Percentiles rank a stretch among this genome's conserved stretches.
Conservation (phyloP, 1,140 invertebrate species). For the Hylyphantes graminicola region DNA sequence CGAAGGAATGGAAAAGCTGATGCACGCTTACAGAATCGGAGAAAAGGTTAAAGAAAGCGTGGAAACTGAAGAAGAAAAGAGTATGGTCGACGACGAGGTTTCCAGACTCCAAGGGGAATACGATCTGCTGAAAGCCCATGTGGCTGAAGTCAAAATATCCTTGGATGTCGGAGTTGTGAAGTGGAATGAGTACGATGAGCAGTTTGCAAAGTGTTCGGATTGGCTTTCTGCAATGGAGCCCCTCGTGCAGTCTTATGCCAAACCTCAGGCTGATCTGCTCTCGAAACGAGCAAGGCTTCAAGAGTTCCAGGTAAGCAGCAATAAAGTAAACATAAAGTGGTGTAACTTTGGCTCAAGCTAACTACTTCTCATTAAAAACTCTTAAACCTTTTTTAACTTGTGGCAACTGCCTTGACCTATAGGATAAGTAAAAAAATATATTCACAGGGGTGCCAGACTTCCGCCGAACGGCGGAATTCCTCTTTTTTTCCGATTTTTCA, state of each 20-base stretch:
- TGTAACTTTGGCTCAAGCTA: no score
- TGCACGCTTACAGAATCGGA: conserved; percentile 82
- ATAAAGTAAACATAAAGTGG: no score
- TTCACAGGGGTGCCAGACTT: no score
- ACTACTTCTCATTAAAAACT: no score
- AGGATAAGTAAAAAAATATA: no score
- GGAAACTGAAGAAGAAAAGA: conserved; percentile 82
- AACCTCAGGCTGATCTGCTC: conserved; percentile 87
- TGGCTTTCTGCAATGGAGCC: conserved; percentile 90
- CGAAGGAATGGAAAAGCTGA: conserved; percentile 81
- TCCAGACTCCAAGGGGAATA: conserved; percentile 82
- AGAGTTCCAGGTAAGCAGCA: conserved; percentile 80
- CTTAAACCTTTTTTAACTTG: no score
- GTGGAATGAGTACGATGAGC: conserved; percentile 96
- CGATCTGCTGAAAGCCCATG: conserved; percentile 64
- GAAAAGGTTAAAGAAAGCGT: conserved; percentile 84
- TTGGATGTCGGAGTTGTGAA: conserved; percentile 91
- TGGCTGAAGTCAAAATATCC: conserved; percentile 82
- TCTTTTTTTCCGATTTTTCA: no score
- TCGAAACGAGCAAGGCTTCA: conserved; percentile 90
- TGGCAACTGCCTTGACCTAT: no score
- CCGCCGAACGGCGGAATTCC: no score
- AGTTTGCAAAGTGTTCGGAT: conserved; percentile 86
- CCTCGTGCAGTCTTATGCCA: conserved; percentile 88
- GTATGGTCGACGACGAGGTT: conserved; percentile 91